Percentiles rank a stretch among this genome's conserved stretches.
phyloP scores from a whole-genome alignment of 2,113 vertebrate species.

The Steatornis caripensis region DNA sequence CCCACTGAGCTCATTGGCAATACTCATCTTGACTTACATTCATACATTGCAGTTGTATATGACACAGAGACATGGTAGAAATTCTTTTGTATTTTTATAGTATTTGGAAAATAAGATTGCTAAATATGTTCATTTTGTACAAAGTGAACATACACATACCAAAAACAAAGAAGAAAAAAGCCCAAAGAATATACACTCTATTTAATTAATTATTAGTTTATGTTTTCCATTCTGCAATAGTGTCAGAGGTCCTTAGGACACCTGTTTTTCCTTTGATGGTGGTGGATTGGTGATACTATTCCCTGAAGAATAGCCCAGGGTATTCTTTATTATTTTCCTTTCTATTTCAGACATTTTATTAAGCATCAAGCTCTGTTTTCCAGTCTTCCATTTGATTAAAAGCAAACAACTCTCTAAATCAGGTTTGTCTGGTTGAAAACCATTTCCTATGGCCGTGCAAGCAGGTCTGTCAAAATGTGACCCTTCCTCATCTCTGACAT shows the following conservation, averaged over 20 bases:
- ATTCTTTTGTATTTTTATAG: neutral
- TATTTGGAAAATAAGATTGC: neutral
- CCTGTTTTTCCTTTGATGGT: neutral
- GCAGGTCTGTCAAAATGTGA: neutral
- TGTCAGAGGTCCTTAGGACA: neutral
- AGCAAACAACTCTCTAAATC: neutral
- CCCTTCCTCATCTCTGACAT: constrained; percentile 1
- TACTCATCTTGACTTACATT: neutral
- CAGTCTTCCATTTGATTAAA: neutral
- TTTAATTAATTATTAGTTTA: neutral
- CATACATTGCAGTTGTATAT: neutral
- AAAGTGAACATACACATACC: neutral
- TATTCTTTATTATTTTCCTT: neutral
- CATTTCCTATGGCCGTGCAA: neutral
- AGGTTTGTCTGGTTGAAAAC: neutral
- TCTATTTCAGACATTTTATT: neutral
- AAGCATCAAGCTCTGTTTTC: neutral
- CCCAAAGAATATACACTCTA: no score
- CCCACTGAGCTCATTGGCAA: neutral
- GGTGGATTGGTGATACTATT: neutral
- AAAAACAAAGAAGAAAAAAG: no score
- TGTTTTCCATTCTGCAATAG: neutral
- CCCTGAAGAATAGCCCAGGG: neutral
- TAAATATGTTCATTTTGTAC: neutral
- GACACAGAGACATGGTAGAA: neutral